phyloP scores from a whole-genome alignment of 2,888 invertebrate genomes.

The Ophioninae sp. region DNA sequence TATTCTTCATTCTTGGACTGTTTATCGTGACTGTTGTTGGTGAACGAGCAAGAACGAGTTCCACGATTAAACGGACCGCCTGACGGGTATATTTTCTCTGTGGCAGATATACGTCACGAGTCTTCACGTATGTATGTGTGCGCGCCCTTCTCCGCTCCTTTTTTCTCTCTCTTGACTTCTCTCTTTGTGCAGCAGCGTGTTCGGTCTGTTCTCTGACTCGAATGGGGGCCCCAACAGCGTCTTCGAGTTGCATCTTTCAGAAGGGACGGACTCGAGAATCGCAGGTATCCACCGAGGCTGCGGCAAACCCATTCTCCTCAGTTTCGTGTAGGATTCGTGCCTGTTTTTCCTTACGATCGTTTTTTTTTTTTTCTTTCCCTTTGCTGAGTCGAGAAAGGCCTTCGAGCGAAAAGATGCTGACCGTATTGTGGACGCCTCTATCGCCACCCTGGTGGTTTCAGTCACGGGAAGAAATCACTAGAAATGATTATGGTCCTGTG shows the following conservation, averaged over 20 bases:
- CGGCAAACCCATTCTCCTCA: background rate
- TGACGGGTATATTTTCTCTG: slow-evolving; percentile 42
- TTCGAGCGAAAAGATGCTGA: slow-evolving; percentile 30
- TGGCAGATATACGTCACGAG: slow-evolving; percentile 43
- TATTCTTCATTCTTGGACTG: slow-evolving; percentile 3
- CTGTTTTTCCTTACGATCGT: slow-evolving; percentile 2
- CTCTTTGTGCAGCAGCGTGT: slow-evolving; percentile 43
- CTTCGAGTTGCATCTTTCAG: slow-evolving; percentile 40
- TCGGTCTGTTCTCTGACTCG: slow-evolving; percentile 26
- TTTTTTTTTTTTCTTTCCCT: slow-evolving; percentile 6
- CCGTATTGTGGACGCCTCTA: slow-evolving; percentile 36
- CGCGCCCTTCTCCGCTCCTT: background rate
- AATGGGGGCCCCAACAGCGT: slow-evolving; percentile 25
- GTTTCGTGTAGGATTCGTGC: slow-evolving; percentile 18
- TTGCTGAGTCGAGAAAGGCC: background rate
- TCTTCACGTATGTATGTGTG: background rate
- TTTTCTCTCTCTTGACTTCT: slow-evolving; percentile 16
- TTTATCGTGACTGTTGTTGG: slow-evolving; percentile 41
- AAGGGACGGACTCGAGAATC: slow-evolving; percentile 31
- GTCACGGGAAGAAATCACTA: slow-evolving; percentile 29
- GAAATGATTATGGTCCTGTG: slow-evolving; percentile 32
- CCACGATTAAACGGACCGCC: slow-evolving; percentile 47
- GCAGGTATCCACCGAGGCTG: slow-evolving; percentile 36
- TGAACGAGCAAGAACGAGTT: slow-evolving; percentile 41
- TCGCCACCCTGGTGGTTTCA: slow-evolving; percentile 42